Evolutionary conservation across 2,113 vertebrate species (phyloP).

Genomic region (Proterorhinus semilunaris): DNA sequence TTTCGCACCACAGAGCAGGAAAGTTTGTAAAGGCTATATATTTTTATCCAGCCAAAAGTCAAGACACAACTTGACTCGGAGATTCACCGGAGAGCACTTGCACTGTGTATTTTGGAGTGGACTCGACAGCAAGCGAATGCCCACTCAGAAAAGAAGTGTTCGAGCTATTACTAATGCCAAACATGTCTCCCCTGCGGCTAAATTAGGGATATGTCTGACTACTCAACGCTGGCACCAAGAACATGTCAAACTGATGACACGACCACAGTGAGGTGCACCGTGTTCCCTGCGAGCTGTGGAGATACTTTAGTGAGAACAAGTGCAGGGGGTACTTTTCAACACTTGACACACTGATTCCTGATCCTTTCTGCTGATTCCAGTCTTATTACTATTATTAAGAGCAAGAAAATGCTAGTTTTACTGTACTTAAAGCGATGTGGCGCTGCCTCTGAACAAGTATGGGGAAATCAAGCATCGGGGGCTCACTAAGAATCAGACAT

Average conservation of each 20-base stretch:
- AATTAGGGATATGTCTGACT: constrained; percentile 33
- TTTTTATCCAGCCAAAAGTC: constrained; percentile 54
- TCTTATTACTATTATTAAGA: constrained; percentile 50
- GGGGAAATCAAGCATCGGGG: too few species aligned
- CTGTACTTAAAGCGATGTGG: constrained; percentile 42
- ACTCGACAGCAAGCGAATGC: constrained; percentile 6
- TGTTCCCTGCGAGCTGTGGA: constrained; percentile 36
- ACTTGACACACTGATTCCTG: constrained; percentile 38
- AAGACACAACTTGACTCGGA: constrained; percentile 62
- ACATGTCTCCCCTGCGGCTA: constrained; percentile 26
- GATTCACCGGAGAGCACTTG: constrained; percentile 42
- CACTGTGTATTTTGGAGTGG: constrained; percentile 13
- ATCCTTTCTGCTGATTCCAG: constrained; percentile 19
- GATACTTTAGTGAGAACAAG: constrained; percentile 37
- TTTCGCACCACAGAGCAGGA: background rate
- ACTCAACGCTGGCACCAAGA: constrained; percentile 47
- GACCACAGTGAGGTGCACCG: constrained; percentile 25
- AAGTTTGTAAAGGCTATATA: background rate
- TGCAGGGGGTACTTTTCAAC: constrained; percentile 14
- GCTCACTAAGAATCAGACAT: too few species aligned
- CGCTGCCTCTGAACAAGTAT: too few species aligned
- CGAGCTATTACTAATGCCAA: constrained; percentile 45
- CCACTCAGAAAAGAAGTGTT: constrained; percentile 58
- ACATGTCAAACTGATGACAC: constrained; percentile 50
- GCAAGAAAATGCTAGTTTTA: constrained; percentile 47